phyloP scores from a whole-genome alignment of 2,113 vertebrate genomes.

The Alligator sinensis region DNA sequence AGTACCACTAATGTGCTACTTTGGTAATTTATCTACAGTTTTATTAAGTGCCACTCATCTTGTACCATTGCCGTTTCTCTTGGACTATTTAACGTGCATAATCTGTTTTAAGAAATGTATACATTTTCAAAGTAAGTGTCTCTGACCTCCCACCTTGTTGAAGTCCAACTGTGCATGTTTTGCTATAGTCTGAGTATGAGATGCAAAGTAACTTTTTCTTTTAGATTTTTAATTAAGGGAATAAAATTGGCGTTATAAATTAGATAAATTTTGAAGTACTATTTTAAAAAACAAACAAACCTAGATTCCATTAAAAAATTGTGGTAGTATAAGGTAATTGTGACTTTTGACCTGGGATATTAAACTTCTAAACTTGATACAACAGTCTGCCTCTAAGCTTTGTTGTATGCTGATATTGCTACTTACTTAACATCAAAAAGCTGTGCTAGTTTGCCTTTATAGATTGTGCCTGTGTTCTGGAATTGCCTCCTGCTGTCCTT shows the following conservation, averaged over 20 bases:
- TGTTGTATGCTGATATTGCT: conserved; percentile 80
- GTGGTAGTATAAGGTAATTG: conserved; percentile 59
- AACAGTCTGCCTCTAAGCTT: conserved; percentile 75
- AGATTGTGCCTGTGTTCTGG: conserved; percentile 79
- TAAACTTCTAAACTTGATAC: conserved; percentile 82
- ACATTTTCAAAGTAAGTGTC: conserved; percentile 77
- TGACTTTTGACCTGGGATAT: conserved; percentile 75
- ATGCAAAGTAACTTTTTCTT: neutral
- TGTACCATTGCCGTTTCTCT: conserved; percentile 53
- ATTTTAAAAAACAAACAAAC: conserved; percentile 20
- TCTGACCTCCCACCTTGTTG: conserved; percentile 71
- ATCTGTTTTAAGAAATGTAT: conserved; percentile 68
- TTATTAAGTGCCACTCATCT: conserved; percentile 56
- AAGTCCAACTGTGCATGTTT: conserved; percentile 40
- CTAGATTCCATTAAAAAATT: conserved; percentile 53
- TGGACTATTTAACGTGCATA: conserved; percentile 61
- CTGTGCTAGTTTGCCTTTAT: conserved; percentile 79
- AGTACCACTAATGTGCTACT: conserved; percentile 42
- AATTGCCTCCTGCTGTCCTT: conserved; percentile 80
- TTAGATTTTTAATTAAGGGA: neutral
- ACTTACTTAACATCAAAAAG: conserved; percentile 82
- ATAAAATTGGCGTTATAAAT: neutral
- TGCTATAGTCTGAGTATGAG: conserved; percentile 39
- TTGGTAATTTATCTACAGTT: conserved; percentile 68
- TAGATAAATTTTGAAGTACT: conserved; percentile 27